Evolutionary conservation across 2,797 vertebrate species (phyloP), one percentile per base, ranked within the genome.

Genomic region (Cossypha niveicapilla): DNA sequence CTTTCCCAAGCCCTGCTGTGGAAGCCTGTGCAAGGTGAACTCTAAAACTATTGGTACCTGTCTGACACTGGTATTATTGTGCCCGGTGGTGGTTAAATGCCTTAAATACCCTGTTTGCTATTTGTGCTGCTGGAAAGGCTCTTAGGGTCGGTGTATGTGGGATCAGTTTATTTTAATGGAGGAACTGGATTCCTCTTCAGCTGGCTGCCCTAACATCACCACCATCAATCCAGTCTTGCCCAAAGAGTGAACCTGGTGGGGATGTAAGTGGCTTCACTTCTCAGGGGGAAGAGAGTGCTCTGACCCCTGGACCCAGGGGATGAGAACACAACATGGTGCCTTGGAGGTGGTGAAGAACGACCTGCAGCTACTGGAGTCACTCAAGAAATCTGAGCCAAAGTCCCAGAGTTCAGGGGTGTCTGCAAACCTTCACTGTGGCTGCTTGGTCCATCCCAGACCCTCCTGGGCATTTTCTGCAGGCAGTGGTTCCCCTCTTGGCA

Each of bases 11-110:
- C 45, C 63, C 0, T 0, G 30, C 0, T 1, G 42, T 10, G 34
- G 58, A 53, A 57, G 44, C 44, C 44, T 32, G 65, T 23, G n/a
- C 0, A 4, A 37, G 42, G 45, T 57, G 71, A 39, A 11, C 72
- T 58, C 60, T 5, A 3, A 3, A 8, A 11, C 41, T 5, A 0
- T 0, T 2, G 32, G 1, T 19, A 6, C 8, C 24, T 25, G 30
- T 24, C 39, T 24, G 24, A 1, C 7, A 2, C 0, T 1, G 5
- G 30, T 16, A 1, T 23, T 44, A 1, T 0, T 2, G 0, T 19
- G 34, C 71, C 34, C 3, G 2, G 3, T 5, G 27, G 34, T 25
- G 8, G 23, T 15, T 28, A 39, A 23, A 22, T 34, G 21, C 47
- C 25, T 54, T 74, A 18, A 73, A 25, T 39, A 50, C 42, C 57